Evolutionary conservation across 2,888 invertebrate genomes (phyloP), one percentile per base, ranked within the genome.

Genomic region (Leptinotarsa haldemani): DNA sequence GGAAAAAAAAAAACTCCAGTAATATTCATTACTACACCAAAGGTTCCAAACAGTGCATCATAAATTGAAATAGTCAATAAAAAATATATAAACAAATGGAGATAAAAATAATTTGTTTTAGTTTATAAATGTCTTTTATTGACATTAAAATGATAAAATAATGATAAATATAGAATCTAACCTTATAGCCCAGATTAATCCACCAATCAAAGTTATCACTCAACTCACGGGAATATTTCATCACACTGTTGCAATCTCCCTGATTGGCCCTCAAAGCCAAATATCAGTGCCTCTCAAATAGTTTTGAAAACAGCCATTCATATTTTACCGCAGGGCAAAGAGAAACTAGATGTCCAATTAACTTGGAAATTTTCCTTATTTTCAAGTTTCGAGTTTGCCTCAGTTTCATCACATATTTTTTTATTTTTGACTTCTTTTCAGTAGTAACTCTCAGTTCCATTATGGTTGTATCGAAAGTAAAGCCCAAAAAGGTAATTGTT

Each of bases 401-500:
- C 16, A 52, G 16, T 16, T 20, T 64, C n/a, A n/a, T 64, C 12
- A 4, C 16, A n/a, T 47, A 40, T 18, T 30, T 64, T 64, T 64
- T 9, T 1, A 18, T 64, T 18, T 30, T 64, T 18, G 1, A 7
- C 9, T 46, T 64, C n/a, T 64, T 47, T 40, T 40, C 64, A 0
- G 20, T 12, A 13, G 4, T 16, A 40, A 64, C 40, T 40, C 16
- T 16, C 40, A 64, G 3, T 64, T 64, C 40, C 18, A 53, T 30
- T 15, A 4, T 13, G 16, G n/a, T 47, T n/a, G 20, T 46, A 47
- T 65, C 3, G 65, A 65, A 65, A 40, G 2, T 65, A 47, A 65
- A 65, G 0, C 65, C 65, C n/a, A 65, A 40, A 18, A 65, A 46
- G 5, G 64, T 65, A 30, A 65, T 65, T 13, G 12, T 40, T n/a